These are phyloP conservation scores for Tortrix viridana DNA, from an alignment of 2,888 invertebrate genomes.

Conservation along the genomic window DNA sequence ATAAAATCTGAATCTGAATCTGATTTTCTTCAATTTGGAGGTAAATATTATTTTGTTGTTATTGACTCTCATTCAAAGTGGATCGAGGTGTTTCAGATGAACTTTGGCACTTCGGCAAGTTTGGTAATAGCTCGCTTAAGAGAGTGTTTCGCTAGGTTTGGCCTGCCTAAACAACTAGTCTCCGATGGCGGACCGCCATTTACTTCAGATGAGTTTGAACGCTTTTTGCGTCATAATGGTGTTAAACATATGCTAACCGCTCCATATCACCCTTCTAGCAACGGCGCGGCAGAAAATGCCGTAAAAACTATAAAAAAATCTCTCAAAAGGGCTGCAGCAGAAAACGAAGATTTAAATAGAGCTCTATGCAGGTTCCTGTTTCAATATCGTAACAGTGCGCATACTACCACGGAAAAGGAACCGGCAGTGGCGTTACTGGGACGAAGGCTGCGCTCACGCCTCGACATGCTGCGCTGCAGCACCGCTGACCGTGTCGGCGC, in stretches of 20 bases:
- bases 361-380: conserved; percentile 3
- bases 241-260: not conserved
- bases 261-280: conserved; percentile 7
- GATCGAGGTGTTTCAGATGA: conserved; percentile 6
- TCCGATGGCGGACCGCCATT: conserved; percentile 14
- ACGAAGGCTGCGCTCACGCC: conserved; percentile 9
- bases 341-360: not conserved
- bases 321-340: conserved; percentile 6
- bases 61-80: conserved; percentile 20
- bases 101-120: conserved; percentile 6
- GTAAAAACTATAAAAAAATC: conserved; percentile 11
- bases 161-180: conserved; percentile 8
- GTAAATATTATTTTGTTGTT: not conserved
- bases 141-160: conserved; percentile 15
- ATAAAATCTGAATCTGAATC: no score
- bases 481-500: not conserved
- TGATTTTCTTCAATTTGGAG: conserved; percentile 16
- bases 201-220: conserved; percentile 6
- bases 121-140: not conserved
- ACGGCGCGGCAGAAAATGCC: conserved; percentile 14
- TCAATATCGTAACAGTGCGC: conserved; percentile 13
- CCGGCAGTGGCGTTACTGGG: conserved; percentile 21
- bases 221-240: not conserved
- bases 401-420: not conserved
- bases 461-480: conserved; percentile 13